Evolutionary conservation across 1,140 invertebrate species (phyloP).

Genomic region (Hylaeus anthracinus): DNA sequence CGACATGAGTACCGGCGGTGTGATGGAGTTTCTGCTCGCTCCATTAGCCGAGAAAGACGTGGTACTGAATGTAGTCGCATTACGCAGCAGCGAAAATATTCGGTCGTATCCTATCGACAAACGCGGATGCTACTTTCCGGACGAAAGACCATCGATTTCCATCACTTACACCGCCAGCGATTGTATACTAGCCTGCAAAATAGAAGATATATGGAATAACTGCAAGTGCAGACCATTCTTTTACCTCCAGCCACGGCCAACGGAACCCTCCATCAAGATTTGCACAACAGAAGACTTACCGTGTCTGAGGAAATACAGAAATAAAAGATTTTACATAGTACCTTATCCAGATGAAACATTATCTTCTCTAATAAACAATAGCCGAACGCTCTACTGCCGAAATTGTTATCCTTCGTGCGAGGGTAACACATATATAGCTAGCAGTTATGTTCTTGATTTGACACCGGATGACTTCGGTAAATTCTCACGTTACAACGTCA

Average conservation of each 20-base stretch:
- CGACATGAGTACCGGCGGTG: slow-evolving; percentile 70
- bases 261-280: slow-evolving; percentile 27
- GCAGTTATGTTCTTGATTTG: slow-evolving; percentile 20
- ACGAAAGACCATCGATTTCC: slow-evolving; percentile 73
- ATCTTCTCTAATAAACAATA: neutral
- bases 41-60: slow-evolving; percentile 59
- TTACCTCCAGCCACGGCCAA: neutral
- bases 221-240: slow-evolving; percentile 82
- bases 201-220: slow-evolving; percentile 75
- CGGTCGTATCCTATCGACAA: slow-evolving; percentile 61
- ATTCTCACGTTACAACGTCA: neutral
- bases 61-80: slow-evolving; percentile 47
- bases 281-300: slow-evolving; percentile 50
- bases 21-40: slow-evolving; percentile 57
- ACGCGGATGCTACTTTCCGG: slow-evolving; percentile 81
- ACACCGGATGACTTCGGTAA: neutral
- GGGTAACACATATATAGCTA: slow-evolving; percentile 56
- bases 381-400: slow-evolving; percentile 48
- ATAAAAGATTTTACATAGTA: slow-evolving; percentile 48
- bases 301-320: slow-evolving; percentile 59
- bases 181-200: slow-evolving; percentile 82
- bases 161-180: slow-evolving; percentile 81
- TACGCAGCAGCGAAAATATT: slow-evolving; percentile 54
- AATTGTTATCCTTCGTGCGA: slow-evolving; percentile 66
- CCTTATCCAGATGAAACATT: slow-evolving; percentile 36